Conservation (phyloP, 2,797 vertebrate species). For the Macroramphosus scolopax region DNA sequence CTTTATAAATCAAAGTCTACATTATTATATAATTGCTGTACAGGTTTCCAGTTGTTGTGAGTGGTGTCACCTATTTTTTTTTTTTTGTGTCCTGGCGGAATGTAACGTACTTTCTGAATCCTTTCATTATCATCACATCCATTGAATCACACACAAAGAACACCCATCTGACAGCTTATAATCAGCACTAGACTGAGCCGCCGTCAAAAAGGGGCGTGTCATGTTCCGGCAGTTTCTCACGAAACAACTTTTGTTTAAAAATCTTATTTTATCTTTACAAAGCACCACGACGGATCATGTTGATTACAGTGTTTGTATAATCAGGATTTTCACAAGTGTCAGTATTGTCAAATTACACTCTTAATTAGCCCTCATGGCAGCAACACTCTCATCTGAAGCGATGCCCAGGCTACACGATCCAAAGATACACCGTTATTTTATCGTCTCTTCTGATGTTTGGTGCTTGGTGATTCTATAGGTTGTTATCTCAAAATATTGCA, state of each 20-base stretch:
- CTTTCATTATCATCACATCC: slow-evolving; percentile 55
- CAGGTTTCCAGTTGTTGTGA: slow-evolving; percentile 9
- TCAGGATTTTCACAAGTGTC: no score
- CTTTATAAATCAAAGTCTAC: slow-evolving; percentile 1
- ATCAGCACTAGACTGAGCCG: slow-evolving; percentile 23
- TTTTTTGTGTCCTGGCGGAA: background rate
- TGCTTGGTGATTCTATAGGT: no score
- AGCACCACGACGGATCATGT: no score
- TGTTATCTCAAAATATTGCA: no score
- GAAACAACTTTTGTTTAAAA: slow-evolving; percentile 21
- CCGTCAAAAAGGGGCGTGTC: slow-evolving; percentile 5
- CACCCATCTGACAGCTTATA: slow-evolving; percentile 29
- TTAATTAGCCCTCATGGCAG: no score
- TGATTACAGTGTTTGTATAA: slow-evolving; percentile 30
- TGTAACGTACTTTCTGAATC: slow-evolving; percentile 17
- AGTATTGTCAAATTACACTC: no score
- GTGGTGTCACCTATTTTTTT: background rate
- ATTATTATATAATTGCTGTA: slow-evolving; percentile 10
- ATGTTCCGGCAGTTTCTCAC: slow-evolving; percentile 3
- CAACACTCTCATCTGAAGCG: no score
- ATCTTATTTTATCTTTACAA: background rate
- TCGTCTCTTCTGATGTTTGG: no score
- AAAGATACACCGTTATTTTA: no score
- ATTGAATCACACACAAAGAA: slow-evolving; percentile 51
- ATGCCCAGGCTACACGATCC: no score